Evolutionary conservation across 1,140 invertebrate species (phyloP), one percentile per base, ranked within the genome.

Genomic region (Polypedilum vanderplanki): DNA sequence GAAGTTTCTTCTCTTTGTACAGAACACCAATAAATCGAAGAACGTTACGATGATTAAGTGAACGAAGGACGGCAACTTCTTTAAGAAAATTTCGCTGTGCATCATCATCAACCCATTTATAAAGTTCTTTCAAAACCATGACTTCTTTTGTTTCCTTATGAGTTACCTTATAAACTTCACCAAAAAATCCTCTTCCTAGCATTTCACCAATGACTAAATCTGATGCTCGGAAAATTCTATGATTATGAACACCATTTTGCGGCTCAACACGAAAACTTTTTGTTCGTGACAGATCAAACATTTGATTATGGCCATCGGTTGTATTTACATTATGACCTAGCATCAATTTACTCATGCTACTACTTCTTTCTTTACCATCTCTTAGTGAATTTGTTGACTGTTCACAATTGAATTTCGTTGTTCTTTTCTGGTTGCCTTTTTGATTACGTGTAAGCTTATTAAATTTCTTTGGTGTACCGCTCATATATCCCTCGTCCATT

Each of bases 81-180:
- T 97, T 96, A 12, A 97, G 84, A 82, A 97, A 97, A 84, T 95
- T 96, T 78, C 92, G 91, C 79, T 97, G 94, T 0, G 95, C 95
- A 80, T 95, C 94, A 82, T 96, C 95, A 80, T 97, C 95, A 22
- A 97, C 93, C 65, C 65, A 70, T 74, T 94, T 87, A 82, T 96
- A 95, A 76, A 98, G 86, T 81, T 97, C 95, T 81, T 98, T 98
- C 15, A 98, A 86, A 73, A 98, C 96, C 94, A 97, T 97, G 15
- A 96, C 90, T 84, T 98, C 95, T 75, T 90, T 90, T 0, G 94
- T 97, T 76, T 93, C 89, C 75, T 90, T 88, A 81, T 97, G 95
- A 2, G 93, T 96, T 20, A 96, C 94, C 85, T 95, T 92, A 80
- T 89, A 94, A 15, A 94, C 92, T 83, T 96, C 92, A 1, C 95